phyloP scores from a whole-genome alignment of 2,797 vertebrate species.

The Ptychadena robeensis region DNA sequence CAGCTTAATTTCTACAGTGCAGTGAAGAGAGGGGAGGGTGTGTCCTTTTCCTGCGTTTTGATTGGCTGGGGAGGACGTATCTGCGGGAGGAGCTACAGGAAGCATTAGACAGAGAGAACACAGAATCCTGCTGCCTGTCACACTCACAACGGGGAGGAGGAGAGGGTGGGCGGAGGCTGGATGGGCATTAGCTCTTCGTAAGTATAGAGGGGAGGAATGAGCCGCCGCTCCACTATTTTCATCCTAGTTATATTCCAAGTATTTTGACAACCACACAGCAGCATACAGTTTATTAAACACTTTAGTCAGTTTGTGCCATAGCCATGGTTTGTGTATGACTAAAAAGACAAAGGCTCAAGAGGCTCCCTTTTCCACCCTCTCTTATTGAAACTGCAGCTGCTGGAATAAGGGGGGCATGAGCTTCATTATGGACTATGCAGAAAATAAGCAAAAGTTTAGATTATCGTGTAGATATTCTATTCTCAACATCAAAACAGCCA shows the following conservation, averaged over 20 bases:
- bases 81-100: too few relatives aligned
- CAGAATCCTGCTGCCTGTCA: too few relatives aligned
- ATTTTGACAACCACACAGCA: not conserved
- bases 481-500: constrained; percentile 28
- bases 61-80: too few relatives aligned
- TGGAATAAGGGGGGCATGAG: constrained; percentile 73
- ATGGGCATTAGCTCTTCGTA: too few relatives aligned
- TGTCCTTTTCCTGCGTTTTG: too few relatives aligned
- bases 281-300: not conserved
- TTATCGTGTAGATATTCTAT: constrained; percentile 34
- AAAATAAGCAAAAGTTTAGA: constrained; percentile 33
- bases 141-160: too few relatives aligned
- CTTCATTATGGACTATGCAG: constrained; percentile 39
- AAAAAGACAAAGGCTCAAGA: constrained; percentile 86
- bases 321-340: not conserved
- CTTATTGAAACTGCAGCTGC: constrained; percentile 94
- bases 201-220: too few relatives aligned
- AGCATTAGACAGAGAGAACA: too few relatives aligned
- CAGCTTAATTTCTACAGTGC: too few relatives aligned
- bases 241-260: not conserved
- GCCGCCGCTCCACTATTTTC: too few relatives aligned
- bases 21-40: too few relatives aligned
- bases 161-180: too few relatives aligned
- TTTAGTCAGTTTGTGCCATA: not conserved
- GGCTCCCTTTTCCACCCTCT: constrained; percentile 89